Conservation (phyloP, 2,888 invertebrate genomes). For the Euclidia mi region DNA sequence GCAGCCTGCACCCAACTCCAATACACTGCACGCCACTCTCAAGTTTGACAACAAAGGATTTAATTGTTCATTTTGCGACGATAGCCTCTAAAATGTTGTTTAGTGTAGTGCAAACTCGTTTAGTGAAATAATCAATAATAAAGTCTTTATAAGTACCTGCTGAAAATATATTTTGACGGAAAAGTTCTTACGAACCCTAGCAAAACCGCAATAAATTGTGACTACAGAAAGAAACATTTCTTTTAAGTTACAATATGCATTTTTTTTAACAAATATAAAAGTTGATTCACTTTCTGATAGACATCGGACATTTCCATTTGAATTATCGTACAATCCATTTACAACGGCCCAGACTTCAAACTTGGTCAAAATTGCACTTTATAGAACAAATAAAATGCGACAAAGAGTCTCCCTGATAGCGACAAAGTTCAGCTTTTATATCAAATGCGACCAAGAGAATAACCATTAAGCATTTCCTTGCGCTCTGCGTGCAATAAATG, state of each 20-base stretch:
- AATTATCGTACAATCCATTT: constrained; percentile 66
- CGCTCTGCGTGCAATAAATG: constrained; percentile 81
- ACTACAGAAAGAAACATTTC: constrained; percentile 1
- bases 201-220: constrained; percentile 1
- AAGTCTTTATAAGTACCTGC: no score
- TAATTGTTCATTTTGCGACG: constrained; percentile 47
- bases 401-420: constrained; percentile 63
- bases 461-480: constrained; percentile 82
- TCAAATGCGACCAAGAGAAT: constrained; percentile 76
- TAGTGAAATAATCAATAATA: no score
- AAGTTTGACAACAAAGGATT: constrained; percentile 46
- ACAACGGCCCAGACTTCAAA: constrained; percentile 62
- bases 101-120: no score
- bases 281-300: constrained; percentile 25
- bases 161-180: not conserved
- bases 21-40: constrained; percentile 41
- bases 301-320: constrained; percentile 51
- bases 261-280: no score
- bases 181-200: not conserved
- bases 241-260: no score
- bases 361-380: constrained; percentile 72
- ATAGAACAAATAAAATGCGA: constrained; percentile 69
- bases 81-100: constrained; percentile 28
- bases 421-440: constrained; percentile 77
- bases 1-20: constrained; percentile 41